phyloP scores from a whole-genome alignment of 1,140 invertebrate genomes.

The Nasonia giraulti region DNA sequence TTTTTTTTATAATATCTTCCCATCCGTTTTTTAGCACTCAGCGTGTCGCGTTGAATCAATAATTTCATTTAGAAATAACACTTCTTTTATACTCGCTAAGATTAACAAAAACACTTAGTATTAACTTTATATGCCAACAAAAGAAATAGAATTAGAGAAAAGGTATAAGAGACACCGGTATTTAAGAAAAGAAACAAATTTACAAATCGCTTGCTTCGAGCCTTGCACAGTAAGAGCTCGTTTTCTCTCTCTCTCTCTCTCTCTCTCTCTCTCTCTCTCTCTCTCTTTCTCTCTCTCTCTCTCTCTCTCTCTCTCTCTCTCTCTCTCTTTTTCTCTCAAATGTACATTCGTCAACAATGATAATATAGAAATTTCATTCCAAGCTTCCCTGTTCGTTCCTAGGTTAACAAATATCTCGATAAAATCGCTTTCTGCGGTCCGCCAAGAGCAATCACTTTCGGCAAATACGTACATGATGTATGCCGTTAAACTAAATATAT shows the following conservation, averaged over 20 bases:
- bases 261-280: no score
- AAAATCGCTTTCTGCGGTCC: slow-evolving; percentile 24
- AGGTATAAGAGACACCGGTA: slow-evolving; percentile 29
- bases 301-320: not conserved
- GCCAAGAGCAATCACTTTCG: not conserved
- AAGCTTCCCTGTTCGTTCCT: not conserved
- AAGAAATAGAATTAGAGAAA: slow-evolving; percentile 10
- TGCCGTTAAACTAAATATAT: slow-evolving; percentile 39
- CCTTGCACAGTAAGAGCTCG: slow-evolving; percentile 8
- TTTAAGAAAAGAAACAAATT: slow-evolving; percentile 40
- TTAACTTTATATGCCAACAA: slow-evolving; percentile 30
- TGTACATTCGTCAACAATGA: slow-evolving; percentile 49
- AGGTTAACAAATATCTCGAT: slow-evolving; percentile 19
- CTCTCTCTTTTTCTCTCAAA: not conserved
- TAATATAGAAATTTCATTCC: slow-evolving; percentile 34
- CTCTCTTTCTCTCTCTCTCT: not conserved
- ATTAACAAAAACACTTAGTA: slow-evolving; percentile 42
- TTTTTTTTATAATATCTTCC: slow-evolving; percentile 12
- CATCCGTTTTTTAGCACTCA: not conserved
- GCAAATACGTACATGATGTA: slow-evolving; percentile 18
- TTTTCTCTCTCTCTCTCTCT: not conserved
- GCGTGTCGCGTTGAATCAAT: slow-evolving; percentile 1
- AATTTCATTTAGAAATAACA: slow-evolving; percentile 33
- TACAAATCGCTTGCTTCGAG: slow-evolving; percentile 42
- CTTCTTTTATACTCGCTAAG: slow-evolving; percentile 18